phyloP scores from a whole-genome alignment of 2,113 vertebrate species.

The Euleptes europaea region DNA sequence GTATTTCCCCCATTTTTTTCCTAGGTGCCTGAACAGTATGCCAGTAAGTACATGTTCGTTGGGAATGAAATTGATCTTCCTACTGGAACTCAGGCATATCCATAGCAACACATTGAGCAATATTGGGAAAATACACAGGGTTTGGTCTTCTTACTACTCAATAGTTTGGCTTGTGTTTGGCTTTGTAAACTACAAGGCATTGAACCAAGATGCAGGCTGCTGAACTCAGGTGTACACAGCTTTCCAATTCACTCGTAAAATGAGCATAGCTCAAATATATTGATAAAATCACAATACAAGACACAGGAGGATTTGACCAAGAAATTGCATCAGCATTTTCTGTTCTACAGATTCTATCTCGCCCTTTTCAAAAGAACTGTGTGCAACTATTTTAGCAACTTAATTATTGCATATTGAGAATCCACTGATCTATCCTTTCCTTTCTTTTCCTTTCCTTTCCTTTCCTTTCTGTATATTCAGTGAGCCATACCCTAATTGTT shows the following conservation, averaged over 20 bases:
- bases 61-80: background rate
- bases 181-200: background rate
- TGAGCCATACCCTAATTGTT: slow-evolving; percentile 19
- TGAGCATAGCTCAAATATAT: background rate
- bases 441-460: too few relatives aligned
- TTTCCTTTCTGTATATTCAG: slow-evolving; percentile 18
- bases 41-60: background rate
- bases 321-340: background rate
- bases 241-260: background rate
- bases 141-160: background rate
- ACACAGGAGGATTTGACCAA: background rate
- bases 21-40: background rate
- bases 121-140: background rate
- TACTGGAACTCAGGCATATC: background rate
- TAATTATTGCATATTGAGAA: too few relatives aligned
- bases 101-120: background rate
- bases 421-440: too few relatives aligned
- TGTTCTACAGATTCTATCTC: background rate
- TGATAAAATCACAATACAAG: background rate
- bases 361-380: background rate
- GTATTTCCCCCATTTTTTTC: background rate
- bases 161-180: background rate
- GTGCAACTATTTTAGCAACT: background rate
- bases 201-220: background rate
- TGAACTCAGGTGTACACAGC: background rate